These are phyloP conservation scores for Ellobius talpinus DNA, from an alignment of 2,113 vertebrate species.

Conservation along the genomic window DNA sequence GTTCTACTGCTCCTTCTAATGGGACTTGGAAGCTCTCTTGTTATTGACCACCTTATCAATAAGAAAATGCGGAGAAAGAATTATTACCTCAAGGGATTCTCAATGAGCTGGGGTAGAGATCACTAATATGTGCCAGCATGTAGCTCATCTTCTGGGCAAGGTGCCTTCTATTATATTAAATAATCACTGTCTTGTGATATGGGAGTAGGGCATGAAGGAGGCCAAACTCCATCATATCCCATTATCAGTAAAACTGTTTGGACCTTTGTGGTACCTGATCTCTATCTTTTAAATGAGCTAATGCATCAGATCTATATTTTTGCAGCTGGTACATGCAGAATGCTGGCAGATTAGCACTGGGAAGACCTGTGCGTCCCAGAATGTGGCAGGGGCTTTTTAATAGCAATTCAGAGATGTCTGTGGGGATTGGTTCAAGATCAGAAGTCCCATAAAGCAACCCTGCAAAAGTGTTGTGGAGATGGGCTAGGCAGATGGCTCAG, in stretches of 20 bases:
- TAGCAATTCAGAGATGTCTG: background rate
- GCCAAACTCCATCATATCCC: background rate
- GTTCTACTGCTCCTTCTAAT: background rate
- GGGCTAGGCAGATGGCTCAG: background rate
- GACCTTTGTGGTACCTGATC: background rate
- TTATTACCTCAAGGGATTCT: conserved; percentile 39
- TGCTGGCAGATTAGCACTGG: background rate
- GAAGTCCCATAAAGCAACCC: background rate
- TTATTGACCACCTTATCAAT: conserved; percentile 1
- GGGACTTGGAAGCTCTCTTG: background rate
- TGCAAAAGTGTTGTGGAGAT: background rate
- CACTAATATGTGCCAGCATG: background rate
- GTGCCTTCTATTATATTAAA: conserved; percentile 28
- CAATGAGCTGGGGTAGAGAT: background rate
- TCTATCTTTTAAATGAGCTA: background rate
- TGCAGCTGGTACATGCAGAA: background rate
- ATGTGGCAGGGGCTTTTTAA: background rate
- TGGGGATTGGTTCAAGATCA: background rate
- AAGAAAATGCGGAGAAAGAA: conserved; percentile 49
- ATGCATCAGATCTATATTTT: background rate
- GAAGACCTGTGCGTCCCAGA: background rate
- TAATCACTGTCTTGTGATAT: background rate
- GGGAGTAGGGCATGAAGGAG: background rate
- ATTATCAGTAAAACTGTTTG: background rate
- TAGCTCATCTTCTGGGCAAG: background rate